A percentile compares a stretch with the other conserved stretches of the same genome.
These are phyloP conservation scores for Clarias pachynema DNA, from an alignment of 2,797 vertebrate species.

Conservation along the genomic window DNA sequence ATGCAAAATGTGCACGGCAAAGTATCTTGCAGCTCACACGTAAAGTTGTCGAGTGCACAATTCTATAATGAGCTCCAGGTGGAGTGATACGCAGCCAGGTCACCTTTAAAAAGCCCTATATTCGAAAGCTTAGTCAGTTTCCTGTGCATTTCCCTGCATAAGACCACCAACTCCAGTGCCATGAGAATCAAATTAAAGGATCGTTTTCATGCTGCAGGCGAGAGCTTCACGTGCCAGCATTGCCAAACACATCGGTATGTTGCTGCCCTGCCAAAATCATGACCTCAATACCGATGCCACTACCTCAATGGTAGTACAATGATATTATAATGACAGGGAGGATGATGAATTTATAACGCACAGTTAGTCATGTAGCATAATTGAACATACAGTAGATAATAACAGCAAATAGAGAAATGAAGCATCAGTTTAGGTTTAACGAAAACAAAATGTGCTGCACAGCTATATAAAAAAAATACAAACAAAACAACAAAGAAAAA, in stretches of 20 bases:
- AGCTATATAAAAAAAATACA: not conserved
- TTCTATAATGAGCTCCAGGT: constrained; percentile 27
- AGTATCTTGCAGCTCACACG: constrained; percentile 14
- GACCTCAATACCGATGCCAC: not conserved
- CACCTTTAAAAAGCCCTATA: constrained; percentile 18
- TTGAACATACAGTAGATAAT: not conserved
- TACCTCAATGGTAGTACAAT: not conserved
- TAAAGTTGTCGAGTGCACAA: not conserved
- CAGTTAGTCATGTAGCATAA: not conserved
- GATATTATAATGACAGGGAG: not conserved
- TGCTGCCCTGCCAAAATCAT: not conserved
- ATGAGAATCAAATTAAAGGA: constrained; percentile 2
- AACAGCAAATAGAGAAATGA: not conserved
- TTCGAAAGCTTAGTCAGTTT: constrained; percentile 15
- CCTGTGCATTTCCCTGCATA: constrained; percentile 10
- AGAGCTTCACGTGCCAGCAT: not conserved
- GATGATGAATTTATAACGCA: not conserved
- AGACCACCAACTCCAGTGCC: not conserved
- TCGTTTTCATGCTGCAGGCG: not conserved
- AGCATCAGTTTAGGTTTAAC: not conserved
- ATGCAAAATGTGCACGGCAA: not conserved
- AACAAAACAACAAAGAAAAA: no score
- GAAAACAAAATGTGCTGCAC: not conserved
- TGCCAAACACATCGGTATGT: constrained; percentile 5
- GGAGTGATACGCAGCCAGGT: not conserved